These are phyloP conservation scores for Forbesichthys agassizii DNA, from an alignment of 2,113 vertebrate genomes.

Conservation along the genomic window DNA sequence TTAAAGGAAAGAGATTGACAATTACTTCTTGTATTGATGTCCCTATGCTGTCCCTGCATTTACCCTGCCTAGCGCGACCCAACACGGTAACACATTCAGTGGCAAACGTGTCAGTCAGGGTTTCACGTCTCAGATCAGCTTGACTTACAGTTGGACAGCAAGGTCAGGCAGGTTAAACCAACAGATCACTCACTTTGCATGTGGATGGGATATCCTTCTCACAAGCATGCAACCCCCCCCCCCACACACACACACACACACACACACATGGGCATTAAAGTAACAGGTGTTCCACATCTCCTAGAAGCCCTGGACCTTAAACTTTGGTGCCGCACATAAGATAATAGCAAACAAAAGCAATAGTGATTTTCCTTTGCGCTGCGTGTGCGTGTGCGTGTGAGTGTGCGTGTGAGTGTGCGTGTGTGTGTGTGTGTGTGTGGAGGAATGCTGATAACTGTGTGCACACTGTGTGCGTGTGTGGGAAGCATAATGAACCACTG, in stretches of 20 bases:
- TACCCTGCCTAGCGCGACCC: neutral
- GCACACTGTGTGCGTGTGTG: no score
- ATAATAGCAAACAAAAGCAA: no score
- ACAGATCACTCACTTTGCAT: constrained; percentile 36
- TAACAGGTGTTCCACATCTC: neutral
- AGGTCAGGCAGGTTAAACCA: constrained; percentile 53
- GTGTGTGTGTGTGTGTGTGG: no score
- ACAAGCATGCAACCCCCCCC: constrained; percentile 3
- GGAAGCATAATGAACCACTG: no score
- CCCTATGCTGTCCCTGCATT: neutral
- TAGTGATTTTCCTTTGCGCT: no score
- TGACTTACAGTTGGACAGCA: constrained; percentile 56
- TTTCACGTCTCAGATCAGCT: constrained; percentile 64
- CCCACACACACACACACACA: constrained; percentile 2
- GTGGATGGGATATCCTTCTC: neutral
- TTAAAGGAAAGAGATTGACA: neutral
- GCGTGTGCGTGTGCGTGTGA: no score
- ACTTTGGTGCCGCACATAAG: no score
- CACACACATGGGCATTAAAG: neutral
- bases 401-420: no score
- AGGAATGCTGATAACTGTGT: no score
- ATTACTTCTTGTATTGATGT: neutral
- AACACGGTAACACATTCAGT: constrained; percentile 19
- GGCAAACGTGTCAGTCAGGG: constrained; percentile 37
- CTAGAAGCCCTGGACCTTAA: no score